Evolutionary conservation across 2,888 invertebrate species (phyloP).

Genomic region (Acrocyrtus sp.): DNA sequence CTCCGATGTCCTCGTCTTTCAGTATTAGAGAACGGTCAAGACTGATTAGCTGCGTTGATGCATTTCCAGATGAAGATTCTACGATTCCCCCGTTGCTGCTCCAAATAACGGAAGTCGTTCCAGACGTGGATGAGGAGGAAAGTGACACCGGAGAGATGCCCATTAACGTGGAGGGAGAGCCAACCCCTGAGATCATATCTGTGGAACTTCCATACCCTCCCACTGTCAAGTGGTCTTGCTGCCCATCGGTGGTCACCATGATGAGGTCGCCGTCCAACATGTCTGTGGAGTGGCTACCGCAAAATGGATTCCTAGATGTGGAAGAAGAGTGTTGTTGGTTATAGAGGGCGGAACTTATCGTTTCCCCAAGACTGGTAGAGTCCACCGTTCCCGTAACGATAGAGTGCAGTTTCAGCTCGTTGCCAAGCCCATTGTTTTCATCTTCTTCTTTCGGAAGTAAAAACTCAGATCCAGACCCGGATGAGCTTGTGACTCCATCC

Average conservation of each 20-base stretch:
- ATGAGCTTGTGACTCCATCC: constrained; percentile 3
- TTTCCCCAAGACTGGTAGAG: too few species aligned
- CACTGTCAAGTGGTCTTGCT: not conserved
- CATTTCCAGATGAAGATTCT: not conserved
- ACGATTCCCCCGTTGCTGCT: constrained; percentile 3
- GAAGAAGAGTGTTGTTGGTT: not conserved
- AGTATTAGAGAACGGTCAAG: not conserved
- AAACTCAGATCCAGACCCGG: too few species aligned
- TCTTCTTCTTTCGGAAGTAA: not conserved
- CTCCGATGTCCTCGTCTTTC: constrained; percentile 36
- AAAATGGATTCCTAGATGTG: not conserved
- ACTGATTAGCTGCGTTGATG: not conserved
- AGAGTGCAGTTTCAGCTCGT: not conserved
- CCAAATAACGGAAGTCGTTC: constrained; percentile 24
- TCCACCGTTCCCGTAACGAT: not conserved
- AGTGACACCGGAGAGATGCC: constrained; percentile 19
- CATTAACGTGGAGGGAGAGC: not conserved
- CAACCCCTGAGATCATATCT: not conserved
- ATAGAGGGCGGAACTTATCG: not conserved
- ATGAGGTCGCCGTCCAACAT: constrained; percentile 13
- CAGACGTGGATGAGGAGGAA: constrained; percentile 19
- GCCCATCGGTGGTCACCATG: not conserved
- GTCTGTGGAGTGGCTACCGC: not conserved
- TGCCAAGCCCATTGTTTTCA: not conserved
- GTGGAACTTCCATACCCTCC: not conserved